phyloP scores from a whole-genome alignment of 2,113 vertebrate species.

The Phocoena phocoena region DNA sequence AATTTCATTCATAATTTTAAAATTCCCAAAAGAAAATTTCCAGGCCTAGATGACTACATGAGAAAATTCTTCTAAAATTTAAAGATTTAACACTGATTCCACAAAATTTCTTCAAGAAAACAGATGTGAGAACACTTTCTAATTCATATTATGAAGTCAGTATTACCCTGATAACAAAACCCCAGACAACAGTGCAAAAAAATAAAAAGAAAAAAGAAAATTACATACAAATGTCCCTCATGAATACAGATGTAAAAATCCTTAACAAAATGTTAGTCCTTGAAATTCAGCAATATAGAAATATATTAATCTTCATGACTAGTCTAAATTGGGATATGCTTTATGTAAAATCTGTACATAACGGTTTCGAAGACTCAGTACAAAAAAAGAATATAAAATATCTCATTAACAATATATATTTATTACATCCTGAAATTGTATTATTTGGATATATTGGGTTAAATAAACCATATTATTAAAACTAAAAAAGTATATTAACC shows the following conservation, averaged over 20 bases:
- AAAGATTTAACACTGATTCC: neutral
- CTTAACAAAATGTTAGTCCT: neutral
- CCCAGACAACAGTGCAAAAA: neutral
- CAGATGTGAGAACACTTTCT: neutral
- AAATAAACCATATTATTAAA: too few species aligned
- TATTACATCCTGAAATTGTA: too few species aligned
- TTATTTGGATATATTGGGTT: too few species aligned
- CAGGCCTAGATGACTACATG: neutral
- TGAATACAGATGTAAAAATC: neutral
- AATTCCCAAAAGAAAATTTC: neutral
- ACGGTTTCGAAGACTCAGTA: too few species aligned
- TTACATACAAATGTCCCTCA: neutral
- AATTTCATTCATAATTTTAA: neutral
- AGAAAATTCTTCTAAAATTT: neutral
- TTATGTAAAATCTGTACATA: too few species aligned
- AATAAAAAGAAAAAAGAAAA: neutral
- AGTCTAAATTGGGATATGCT: too few species aligned
- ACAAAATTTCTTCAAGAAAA: neutral
- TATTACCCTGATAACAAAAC: neutral
- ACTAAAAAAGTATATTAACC: neutral
- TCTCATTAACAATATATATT: too few species aligned
- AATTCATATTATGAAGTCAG: neutral
- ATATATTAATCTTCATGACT: neutral
- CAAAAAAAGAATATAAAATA: too few species aligned
- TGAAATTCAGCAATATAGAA: neutral